Evolutionary conservation across 1,140 invertebrate species (phyloP).

Genomic region (Ylistrum balloti): DNA sequence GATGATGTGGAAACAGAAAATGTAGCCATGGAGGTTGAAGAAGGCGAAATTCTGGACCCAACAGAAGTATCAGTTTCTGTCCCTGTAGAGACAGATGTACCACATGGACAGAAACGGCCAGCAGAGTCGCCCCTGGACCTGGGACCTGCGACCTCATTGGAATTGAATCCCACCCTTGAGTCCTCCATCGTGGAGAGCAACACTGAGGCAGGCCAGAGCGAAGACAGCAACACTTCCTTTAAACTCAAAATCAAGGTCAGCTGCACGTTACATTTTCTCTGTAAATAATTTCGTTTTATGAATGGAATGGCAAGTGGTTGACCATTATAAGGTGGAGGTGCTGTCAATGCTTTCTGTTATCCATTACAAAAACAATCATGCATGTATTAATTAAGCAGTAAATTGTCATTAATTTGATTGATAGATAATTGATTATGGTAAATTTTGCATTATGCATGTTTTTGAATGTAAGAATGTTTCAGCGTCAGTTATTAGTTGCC

Average conservation of each 20-base stretch:
- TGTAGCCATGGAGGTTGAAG: conserved; percentile 40
- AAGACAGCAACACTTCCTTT: not conserved
- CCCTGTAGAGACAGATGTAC: not conserved
- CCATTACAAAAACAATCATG: not conserved
- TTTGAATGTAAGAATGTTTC: not conserved
- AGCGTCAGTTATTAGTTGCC: not conserved
- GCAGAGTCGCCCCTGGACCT: not conserved
- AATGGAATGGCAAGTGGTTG: no score
- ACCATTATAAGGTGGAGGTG: not conserved
- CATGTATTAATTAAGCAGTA: not conserved
- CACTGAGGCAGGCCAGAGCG: not conserved
- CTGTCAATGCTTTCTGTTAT: not conserved
- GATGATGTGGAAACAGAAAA: conserved; percentile 46
- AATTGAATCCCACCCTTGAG: not conserved
- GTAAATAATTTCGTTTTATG: no score
- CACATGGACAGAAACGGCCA: not conserved
- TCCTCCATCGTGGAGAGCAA: not conserved
- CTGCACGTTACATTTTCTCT: no score
- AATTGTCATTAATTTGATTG: no score
- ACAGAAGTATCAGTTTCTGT: not conserved
- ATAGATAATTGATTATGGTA: no score
- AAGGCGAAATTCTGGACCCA: not conserved
- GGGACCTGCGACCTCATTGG: not conserved
- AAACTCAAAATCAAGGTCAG: conserved; percentile 34
- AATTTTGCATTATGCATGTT: conserved; percentile 17